phyloP scores from a whole-genome alignment of 2,113 vertebrate genomes.

The Carassius gibelio region DNA sequence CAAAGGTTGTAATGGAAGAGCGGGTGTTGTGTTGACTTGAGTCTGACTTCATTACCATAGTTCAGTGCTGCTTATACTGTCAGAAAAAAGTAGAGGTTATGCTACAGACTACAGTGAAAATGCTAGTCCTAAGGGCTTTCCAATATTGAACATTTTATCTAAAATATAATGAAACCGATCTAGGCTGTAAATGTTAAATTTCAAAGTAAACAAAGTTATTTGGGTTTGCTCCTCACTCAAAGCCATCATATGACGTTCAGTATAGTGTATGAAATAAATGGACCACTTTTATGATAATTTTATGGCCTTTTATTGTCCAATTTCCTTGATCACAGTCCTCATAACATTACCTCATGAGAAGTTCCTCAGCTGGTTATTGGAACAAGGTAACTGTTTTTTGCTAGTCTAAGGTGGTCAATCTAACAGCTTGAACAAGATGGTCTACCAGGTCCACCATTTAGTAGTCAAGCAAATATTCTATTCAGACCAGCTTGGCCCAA shows the following conservation, averaged over 20 bases:
- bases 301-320: no score
- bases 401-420: not conserved
- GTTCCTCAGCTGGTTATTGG: no score
- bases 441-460: not conserved
- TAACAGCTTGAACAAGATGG: not conserved
- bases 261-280: no score
- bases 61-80: not conserved
- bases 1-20: not conserved
- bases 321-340: no score
- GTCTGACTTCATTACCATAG: not conserved
- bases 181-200: no score
- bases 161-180: no score
- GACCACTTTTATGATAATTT: no score
- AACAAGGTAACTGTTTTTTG: not conserved
- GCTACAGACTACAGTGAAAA: not conserved
- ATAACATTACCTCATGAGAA: no score
- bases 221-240: no score
- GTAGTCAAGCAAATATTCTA: not conserved
- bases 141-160: no score
- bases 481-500: not conserved
- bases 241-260: no score
- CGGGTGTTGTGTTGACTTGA: not conserved
- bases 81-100: not conserved
- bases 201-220: no score
- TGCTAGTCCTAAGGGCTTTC: not conserved